Percentiles rank a stretch among this genome's conserved stretches.
Conservation (phyloP, 2,113 vertebrate species). For the Hippocampus mohnikei region DNA sequence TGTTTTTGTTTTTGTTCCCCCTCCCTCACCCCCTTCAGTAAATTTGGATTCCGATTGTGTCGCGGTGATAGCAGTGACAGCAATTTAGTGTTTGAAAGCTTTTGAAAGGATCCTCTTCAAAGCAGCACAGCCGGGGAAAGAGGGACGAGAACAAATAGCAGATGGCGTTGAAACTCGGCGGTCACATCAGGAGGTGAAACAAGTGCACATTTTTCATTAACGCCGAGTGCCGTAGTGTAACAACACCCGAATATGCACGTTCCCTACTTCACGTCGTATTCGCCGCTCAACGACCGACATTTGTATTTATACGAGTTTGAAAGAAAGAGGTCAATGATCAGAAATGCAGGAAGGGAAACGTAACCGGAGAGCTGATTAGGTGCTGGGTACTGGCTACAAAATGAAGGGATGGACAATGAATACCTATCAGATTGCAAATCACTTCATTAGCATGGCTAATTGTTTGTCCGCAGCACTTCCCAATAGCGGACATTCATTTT, state of each 20-base stretch:
- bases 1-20: neutral
- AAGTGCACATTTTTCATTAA: constrained; percentile 66
- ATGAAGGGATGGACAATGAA: constrained; percentile 25
- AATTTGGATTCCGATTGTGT: constrained; percentile 51
- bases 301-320: constrained; percentile 19
- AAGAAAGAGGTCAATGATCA: constrained; percentile 54
- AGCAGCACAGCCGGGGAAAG: constrained; percentile 50
- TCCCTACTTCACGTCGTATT: constrained; percentile 14
- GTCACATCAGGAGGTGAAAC: constrained; percentile 65
- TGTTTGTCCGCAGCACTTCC: constrained; percentile 33
- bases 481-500: constrained; percentile 33
- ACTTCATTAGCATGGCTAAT: constrained; percentile 54
- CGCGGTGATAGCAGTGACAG: constrained; percentile 52
- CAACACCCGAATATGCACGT: constrained; percentile 31
- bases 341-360: constrained; percentile 25
- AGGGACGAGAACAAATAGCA: constrained; percentile 66
- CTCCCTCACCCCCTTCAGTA: neutral
- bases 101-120: constrained; percentile 67
- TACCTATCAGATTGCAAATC: constrained; percentile 43
- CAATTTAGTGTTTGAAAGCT: constrained; percentile 72
- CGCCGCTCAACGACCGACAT: constrained; percentile 1
- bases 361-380: constrained; percentile 38
- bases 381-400: constrained; percentile 17
- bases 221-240: constrained; percentile 55
- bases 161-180: constrained; percentile 68